A percentile compares a stretch with the other conserved stretches of the same genome.
These are phyloP conservation scores for Euthynnus affinis DNA, from an alignment of 2,797 vertebrate species.

Conservation along the genomic window DNA sequence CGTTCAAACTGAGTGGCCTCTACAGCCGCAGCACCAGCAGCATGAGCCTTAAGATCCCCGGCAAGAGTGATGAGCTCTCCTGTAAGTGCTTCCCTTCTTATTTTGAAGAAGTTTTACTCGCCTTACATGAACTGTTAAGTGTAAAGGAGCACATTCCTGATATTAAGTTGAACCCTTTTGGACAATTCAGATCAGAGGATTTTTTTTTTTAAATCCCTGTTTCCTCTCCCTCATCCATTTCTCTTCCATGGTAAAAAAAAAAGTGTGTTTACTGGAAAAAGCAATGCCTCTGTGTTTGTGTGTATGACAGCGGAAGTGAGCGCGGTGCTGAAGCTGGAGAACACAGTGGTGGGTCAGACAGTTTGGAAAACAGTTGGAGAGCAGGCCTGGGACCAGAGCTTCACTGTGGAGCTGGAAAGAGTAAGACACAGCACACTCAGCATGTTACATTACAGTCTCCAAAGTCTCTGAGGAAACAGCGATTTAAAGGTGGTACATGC, in stretches of 20 bases:
- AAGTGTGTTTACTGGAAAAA: not conserved
- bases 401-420: constrained; percentile 91
- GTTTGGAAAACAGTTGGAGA: constrained; percentile 89
- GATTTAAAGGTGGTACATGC: too few species aligned
- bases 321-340: constrained; percentile 92
- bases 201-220: too few species aligned
- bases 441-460: not conserved
- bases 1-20: constrained; percentile 88
- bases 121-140: not conserved
- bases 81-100: constrained; percentile 68
- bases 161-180: not conserved
- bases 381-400: constrained; percentile 90
- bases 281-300: constrained; percentile 11
- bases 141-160: not conserved
- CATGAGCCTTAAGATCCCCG: constrained; percentile 88
- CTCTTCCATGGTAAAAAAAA: too few species aligned
- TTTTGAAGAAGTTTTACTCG: not conserved
- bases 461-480: too few species aligned
- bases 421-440: constrained; percentile 74
- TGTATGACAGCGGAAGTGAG: constrained; percentile 88
- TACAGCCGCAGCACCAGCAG: constrained; percentile 91
- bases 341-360: constrained; percentile 91
- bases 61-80: constrained; percentile 89
- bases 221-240: not conserved
- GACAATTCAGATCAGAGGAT: not conserved